phyloP scores from a whole-genome alignment of 2,797 vertebrate genomes.

The Morus bassanus region DNA sequence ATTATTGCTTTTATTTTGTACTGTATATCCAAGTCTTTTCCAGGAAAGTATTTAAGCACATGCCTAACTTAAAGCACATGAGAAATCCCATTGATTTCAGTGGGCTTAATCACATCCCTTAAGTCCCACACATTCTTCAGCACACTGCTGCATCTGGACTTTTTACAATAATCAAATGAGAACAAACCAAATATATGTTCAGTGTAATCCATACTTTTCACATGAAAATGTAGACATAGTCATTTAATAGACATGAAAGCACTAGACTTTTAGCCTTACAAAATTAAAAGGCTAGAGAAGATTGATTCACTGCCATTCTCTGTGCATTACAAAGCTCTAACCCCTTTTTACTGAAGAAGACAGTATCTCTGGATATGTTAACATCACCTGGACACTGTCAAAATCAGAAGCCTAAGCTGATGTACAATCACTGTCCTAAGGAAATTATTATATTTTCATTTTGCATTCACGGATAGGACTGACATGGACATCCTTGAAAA shows the following conservation, averaged over 20 bases:
- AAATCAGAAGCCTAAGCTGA: neutral
- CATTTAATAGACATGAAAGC: neutral
- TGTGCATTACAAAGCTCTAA: neutral
- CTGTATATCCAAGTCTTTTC: neutral
- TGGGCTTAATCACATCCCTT: neutral
- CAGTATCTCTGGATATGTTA: neutral
- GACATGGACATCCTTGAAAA: neutral
- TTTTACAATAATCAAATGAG: neutral
- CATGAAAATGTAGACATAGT: neutral
- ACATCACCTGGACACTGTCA: neutral
- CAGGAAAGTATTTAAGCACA: neutral
- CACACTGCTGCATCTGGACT: neutral
- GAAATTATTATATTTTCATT: neutral
- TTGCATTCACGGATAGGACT: neutral
- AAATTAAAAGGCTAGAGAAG: neutral
- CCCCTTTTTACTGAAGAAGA: neutral
- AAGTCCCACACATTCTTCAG: neutral
- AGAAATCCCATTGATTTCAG: conserved; percentile 1
- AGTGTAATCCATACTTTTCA: neutral
- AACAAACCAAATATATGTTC: neutral
- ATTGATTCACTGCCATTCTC: neutral
- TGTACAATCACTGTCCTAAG: neutral
- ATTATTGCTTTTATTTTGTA: conserved; percentile 14
- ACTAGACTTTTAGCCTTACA: neutral
- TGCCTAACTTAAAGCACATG: neutral